These are phyloP conservation scores for Drosophila willistoni DNA, from an alignment of 1,140 invertebrate genomes.

Conservation along the genomic window DNA sequence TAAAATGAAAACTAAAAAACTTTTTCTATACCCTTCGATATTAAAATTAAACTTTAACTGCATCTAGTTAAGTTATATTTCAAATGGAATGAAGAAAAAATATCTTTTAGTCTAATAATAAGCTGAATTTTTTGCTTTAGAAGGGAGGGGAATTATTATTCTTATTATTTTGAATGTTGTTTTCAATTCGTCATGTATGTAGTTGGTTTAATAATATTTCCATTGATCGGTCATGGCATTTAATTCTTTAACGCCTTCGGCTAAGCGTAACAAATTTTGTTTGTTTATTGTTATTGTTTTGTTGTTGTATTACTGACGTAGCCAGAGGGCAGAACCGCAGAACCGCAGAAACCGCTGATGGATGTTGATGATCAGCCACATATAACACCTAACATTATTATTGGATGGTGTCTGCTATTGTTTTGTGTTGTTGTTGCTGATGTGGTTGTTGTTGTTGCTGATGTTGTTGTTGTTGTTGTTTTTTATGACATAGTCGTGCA, in stretches of 20 bases:
- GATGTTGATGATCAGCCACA: conserved; percentile 15
- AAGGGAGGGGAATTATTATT: no score
- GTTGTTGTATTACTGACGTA: neutral
- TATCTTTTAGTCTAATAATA: no score
- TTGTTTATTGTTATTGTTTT: no score
- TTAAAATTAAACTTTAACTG: no score
- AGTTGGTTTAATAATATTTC: conserved; percentile 1
- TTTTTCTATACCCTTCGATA: no score
- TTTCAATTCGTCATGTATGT: no score
- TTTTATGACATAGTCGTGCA: conserved; percentile 53
- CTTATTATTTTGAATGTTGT: no score
- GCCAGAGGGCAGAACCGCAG: neutral
- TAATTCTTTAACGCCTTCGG: conserved; percentile 7
- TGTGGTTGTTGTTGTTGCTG: conserved; percentile 36
- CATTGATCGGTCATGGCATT: conserved; percentile 5
- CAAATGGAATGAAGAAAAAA: no score
- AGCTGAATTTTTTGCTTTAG: no score
- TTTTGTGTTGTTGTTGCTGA: conserved; percentile 22
- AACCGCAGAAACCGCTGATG: neutral
- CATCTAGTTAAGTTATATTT: no score
- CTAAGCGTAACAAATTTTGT: neutral
- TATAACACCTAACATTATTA: conserved; percentile 36
- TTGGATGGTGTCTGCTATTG: conserved; percentile 34
- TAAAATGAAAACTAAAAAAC: no score
- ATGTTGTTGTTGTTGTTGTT: conserved; percentile 26